These are phyloP conservation scores for Capricornis sumatraensis DNA, from an alignment of 2,113 vertebrate species.

Conservation along the genomic window DNA sequence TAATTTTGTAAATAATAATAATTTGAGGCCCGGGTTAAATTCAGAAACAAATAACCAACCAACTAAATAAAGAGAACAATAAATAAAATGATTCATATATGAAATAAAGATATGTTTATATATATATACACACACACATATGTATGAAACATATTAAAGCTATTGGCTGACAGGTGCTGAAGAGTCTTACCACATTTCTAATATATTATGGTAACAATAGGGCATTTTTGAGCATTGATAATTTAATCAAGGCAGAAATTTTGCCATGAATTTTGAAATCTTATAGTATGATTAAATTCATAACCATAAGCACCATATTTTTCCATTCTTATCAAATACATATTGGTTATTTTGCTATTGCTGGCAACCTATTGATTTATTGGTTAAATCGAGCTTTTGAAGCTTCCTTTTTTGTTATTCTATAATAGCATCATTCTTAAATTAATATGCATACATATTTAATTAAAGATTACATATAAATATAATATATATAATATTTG, in stretches of 20 bases:
- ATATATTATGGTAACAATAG: not conserved
- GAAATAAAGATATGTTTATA: not conserved
- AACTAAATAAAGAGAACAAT: conserved; percentile 22
- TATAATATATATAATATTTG: not conserved
- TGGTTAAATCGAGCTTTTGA: not conserved
- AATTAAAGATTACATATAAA: not conserved
- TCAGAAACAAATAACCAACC: conserved; percentile 50
- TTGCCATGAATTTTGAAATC: not conserved
- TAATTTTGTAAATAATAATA: conserved; percentile 39
- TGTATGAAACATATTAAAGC: not conserved
- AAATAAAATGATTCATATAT: not conserved
- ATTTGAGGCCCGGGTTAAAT: conserved; percentile 48
- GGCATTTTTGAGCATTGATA: not conserved
- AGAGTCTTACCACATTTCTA: conserved; percentile 32
- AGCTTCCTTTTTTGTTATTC: not conserved
- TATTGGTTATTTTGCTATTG: not conserved
- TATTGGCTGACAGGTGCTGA: conserved; percentile 66
- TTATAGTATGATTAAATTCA: not conserved
- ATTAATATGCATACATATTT: not conserved
- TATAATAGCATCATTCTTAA: not conserved
- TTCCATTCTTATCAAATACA: not conserved
- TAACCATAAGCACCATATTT: not conserved
- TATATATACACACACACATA: accelerated
- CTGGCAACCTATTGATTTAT: not conserved
- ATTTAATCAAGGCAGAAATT: conserved; percentile 41